Conservation (phyloP, 2,113 vertebrate genomes). For the Gasterosteus aculeatus region DNA sequence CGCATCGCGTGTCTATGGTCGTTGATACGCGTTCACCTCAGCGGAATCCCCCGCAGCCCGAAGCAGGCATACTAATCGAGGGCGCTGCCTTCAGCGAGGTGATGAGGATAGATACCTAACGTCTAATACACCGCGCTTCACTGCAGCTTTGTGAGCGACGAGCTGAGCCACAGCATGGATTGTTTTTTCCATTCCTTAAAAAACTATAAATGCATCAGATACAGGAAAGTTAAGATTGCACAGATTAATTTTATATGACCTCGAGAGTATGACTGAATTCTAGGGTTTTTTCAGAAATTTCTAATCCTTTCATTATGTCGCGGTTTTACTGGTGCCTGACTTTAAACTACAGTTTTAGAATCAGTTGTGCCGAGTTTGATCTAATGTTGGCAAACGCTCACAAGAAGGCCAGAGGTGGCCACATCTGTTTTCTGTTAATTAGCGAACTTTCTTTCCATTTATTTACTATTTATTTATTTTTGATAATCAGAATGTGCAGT, state of each 20-base stretch:
- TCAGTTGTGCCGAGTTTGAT: not conserved
- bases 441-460: not conserved
- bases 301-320: conserved; percentile 37
- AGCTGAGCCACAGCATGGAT: not conserved
- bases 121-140: not conserved
- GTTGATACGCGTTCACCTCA: not conserved
- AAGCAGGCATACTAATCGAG: not conserved
- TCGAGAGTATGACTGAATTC: not conserved
- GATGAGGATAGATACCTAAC: not conserved
- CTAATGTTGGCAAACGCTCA: not conserved
- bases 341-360: conserved; percentile 20
- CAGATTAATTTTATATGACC: not conserved
- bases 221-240: not conserved
- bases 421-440: not conserved
- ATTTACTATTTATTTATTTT: not conserved
- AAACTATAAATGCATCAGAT: too few species aligned
- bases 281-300: conserved; percentile 38
- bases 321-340: not conserved
- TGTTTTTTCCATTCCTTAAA: not conserved
- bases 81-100: not conserved
- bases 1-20: too few species aligned
- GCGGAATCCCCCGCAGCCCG: not conserved
- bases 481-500: not conserved
- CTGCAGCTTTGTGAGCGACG: too few species aligned
- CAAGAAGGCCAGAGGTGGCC: not conserved